Evolutionary conservation across 2,888 invertebrate species (phyloP).

Genomic region (Drosophila kuntzei): DNA sequence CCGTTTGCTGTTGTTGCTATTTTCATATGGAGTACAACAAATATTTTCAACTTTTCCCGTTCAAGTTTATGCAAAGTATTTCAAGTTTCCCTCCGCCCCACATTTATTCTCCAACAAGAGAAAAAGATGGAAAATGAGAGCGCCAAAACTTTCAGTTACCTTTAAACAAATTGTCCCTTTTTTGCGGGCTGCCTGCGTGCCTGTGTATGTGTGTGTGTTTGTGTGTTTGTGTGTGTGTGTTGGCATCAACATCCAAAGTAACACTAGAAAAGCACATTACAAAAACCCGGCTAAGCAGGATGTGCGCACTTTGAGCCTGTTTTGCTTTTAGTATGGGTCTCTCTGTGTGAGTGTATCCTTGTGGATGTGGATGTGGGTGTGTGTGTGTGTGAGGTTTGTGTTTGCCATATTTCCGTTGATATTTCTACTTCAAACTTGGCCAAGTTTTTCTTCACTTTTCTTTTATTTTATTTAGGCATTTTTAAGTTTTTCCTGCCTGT

Average conservation of each 20-base stretch:
- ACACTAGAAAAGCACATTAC: conserved; percentile 65
- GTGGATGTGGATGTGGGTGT: conserved; percentile 5
- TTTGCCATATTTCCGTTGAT: conserved; percentile 74
- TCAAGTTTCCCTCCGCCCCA: conserved; percentile 26
- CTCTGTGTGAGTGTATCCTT: neutral
- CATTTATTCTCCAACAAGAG: conserved; percentile 17
- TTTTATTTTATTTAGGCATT: conserved; percentile 43
- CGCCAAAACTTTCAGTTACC: conserved; percentile 73
- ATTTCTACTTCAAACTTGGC: conserved; percentile 64
- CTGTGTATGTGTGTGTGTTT: conserved; percentile 16
- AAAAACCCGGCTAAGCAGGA: conserved; percentile 71
- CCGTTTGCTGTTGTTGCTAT: conserved; percentile 56
- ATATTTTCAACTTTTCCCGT: conserved; percentile 71
- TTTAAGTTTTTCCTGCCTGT: conserved; percentile 47
- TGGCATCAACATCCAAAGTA: conserved; percentile 47
- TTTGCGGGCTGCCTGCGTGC: conserved; percentile 41
- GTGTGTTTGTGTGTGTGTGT: conserved; percentile 24
- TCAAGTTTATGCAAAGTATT: conserved; percentile 73
- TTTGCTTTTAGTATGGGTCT: conserved; percentile 35
- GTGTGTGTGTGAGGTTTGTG: conserved; percentile 38
- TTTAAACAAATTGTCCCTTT: conserved; percentile 76
- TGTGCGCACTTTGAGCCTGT: conserved; percentile 67
- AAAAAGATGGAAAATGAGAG: conserved; percentile 40
- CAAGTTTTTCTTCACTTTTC: conserved; percentile 43
- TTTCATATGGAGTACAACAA: conserved; percentile 58